phyloP scores from a whole-genome alignment of 2,797 vertebrate species.

The Neosilurus mollespiculum region DNA sequence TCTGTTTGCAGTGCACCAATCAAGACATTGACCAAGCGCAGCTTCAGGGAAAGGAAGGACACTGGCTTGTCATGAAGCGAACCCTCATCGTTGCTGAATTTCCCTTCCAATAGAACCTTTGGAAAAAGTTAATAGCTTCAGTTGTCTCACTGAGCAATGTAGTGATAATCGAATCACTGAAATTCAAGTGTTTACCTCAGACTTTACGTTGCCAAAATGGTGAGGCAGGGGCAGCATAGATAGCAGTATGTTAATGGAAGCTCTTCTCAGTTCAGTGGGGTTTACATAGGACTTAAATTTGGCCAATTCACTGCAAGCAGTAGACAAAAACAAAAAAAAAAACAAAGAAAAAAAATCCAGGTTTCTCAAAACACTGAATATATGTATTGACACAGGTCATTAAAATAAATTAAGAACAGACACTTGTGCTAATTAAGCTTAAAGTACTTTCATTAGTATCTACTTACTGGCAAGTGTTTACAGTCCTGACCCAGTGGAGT shows the following conservation, averaged over 20 bases:
- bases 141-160: not conserved
- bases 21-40: conserved; percentile 86
- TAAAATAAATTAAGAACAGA: not conserved
- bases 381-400: not conserved
- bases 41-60: conserved; percentile 85
- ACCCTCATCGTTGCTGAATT: conserved; percentile 85
- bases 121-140: conserved; percentile 30
- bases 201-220: conserved; percentile 86
- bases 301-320: conserved; percentile 80
- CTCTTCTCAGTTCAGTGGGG: conserved; percentile 85
- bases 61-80: conserved; percentile 81
- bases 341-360: not conserved
- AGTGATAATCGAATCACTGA: not conserved
- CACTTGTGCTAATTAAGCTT: not conserved
- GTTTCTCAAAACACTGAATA: not conserved
- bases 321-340: not conserved
- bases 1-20: conserved; percentile 90
- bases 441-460: not conserved
- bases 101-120: conserved; percentile 86
- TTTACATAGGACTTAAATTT: conserved; percentile 89
- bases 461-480: not conserved
- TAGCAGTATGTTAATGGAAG: conserved; percentile 87
- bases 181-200: conserved; percentile 73
- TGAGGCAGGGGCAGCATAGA: conserved; percentile 87
- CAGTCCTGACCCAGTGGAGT: not conserved